These are phyloP conservation scores for Phaetusa simplex DNA, from an alignment of 2,113 vertebrate species.

Conservation along the genomic window DNA sequence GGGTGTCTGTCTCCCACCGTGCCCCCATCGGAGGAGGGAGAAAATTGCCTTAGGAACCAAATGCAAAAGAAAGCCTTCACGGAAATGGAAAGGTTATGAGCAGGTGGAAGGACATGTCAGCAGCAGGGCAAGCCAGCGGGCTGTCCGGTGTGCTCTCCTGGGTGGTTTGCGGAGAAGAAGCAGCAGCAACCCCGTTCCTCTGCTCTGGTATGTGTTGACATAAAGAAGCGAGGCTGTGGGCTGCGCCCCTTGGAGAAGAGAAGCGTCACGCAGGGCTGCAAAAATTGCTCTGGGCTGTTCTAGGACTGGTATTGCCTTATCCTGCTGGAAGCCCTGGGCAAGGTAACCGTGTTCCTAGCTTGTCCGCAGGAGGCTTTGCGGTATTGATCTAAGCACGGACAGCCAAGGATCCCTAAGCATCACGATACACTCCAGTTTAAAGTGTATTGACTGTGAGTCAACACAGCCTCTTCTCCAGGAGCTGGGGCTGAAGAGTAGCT, in stretches of 20 bases:
- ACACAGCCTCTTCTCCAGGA: background rate
- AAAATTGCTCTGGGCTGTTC: background rate
- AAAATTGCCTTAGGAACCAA: background rate
- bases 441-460: background rate
- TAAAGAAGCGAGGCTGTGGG: background rate
- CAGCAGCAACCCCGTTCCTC: rapidly evolving
- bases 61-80: background rate
- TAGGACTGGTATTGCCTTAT: background rate
- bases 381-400: background rate
- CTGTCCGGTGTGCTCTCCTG: background rate
- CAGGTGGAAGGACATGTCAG: background rate
- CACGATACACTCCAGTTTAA: background rate
- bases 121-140: rapidly evolving
- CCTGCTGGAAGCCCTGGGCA: background rate
- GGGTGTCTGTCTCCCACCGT: background rate
- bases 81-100: background rate
- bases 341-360: background rate
- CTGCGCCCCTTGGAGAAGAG: background rate
- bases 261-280: background rate
- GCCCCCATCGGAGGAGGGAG: background rate
- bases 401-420: background rate
- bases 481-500: background rate
- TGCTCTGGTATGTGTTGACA: background rate
- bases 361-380: background rate
- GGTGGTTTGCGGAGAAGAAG: rapidly evolving